Evolutionary conservation across 53 echinoderm and acorn worm genomes (phyloP).

Genomic region (Holothuria scabra): DNA sequence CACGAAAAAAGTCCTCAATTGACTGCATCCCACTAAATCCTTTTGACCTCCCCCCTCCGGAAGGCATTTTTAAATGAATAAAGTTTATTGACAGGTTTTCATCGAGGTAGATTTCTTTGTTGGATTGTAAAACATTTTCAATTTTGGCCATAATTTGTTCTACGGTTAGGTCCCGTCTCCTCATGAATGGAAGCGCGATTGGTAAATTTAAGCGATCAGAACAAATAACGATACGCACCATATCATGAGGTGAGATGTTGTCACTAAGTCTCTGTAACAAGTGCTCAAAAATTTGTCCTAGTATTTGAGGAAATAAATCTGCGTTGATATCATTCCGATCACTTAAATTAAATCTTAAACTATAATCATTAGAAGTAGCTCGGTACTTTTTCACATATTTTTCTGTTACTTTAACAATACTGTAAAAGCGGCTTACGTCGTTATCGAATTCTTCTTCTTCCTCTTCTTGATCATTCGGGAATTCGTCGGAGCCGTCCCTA

Average conservation of each 20-base stretch:
- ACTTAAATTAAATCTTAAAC: not conserved
- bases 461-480: too few relatives aligned
- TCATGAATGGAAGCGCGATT: conserved; percentile 21
- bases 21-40: not conserved
- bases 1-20: not conserved
- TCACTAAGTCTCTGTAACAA: not conserved
- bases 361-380: conserved; percentile 15
- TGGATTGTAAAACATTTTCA: conserved; percentile 20
- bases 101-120: conserved; percentile 40
- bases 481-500: too few relatives aligned
- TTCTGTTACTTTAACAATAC: not conserved
- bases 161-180: conserved; percentile 11
- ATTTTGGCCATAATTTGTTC: not conserved
- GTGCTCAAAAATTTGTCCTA: not conserved
- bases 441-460: too few relatives aligned
- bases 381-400: conserved; percentile 46
- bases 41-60: conserved; percentile 9
- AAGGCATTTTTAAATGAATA: conserved; percentile 41
- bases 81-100: conserved; percentile 42
- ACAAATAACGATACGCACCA: conserved; percentile 2
- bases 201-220: conserved; percentile 30
- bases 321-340: conserved; percentile 9
- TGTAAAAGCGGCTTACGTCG: too few relatives aligned
- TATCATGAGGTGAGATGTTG: not conserved
- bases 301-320: not conserved